Evolutionary conservation across 2,797 vertebrate species (phyloP).

Genomic region (Neopelma chrysocephalum): DNA sequence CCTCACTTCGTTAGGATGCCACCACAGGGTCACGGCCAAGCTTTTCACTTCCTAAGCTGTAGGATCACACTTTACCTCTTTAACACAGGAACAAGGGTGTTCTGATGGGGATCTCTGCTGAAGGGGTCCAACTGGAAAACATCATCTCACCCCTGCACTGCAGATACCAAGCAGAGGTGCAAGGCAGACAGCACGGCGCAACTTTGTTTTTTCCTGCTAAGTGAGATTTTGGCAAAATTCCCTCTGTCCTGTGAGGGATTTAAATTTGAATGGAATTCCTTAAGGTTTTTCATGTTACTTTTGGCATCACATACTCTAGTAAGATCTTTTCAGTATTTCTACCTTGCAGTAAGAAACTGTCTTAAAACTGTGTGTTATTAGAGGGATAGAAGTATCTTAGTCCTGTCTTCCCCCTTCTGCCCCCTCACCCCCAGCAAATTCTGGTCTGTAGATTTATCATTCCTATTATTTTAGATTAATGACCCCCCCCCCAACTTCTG

Average conservation of each 20-base stretch:
- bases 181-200: neutral
- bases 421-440: neutral
- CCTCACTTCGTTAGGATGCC: neutral
- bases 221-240: neutral
- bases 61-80: neutral
- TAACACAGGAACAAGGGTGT: neutral
- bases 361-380: neutral
- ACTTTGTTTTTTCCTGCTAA: neutral
- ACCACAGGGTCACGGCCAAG: neutral
- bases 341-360: neutral
- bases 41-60: neutral
- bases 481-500: neutral
- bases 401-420: neutral
- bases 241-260: neutral
- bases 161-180: neutral
- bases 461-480: neutral
- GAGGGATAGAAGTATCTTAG: neutral
- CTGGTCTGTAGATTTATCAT: neutral
- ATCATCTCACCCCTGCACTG: fast-evolving
- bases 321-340: neutral
- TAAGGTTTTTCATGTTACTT: neutral
- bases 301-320: neutral
- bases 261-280: neutral
- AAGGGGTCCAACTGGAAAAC: neutral
- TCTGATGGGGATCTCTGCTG: neutral